Evolutionary conservation across 2,888 invertebrate genomes (phyloP).

Genomic region (Heliconius erato): DNA sequence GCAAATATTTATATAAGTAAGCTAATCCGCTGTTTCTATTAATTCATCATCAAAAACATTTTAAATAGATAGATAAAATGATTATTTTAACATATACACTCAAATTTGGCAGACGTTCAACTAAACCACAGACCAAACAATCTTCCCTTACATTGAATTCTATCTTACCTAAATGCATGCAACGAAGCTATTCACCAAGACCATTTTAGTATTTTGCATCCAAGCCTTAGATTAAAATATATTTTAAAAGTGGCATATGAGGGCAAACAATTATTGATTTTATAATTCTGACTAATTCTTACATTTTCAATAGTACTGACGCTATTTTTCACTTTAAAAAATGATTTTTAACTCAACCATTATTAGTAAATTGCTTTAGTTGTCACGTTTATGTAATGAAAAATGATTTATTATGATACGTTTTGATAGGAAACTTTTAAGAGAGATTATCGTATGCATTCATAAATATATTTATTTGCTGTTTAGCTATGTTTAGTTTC

Average conservation of each 20-base stretch:
- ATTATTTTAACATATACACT: slow-evolving; percentile 27
- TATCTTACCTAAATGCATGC: slow-evolving; percentile 48
- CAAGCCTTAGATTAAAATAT: slow-evolving; percentile 20
- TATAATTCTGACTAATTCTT: neutral
- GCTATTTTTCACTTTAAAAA: too few relatives aligned
- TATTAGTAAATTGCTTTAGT: too few relatives aligned
- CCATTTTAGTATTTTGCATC: slow-evolving; percentile 54
- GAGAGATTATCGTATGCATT: too few relatives aligned
- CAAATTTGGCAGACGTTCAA: slow-evolving; percentile 48
- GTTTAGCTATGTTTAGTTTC: too few relatives aligned
- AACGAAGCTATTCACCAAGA: slow-evolving; percentile 51
- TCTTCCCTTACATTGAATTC: slow-evolving; percentile 40
- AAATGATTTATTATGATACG: too few relatives aligned
- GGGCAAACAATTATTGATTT: neutral
- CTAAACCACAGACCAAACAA: slow-evolving; percentile 49
- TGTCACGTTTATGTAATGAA: too few relatives aligned
- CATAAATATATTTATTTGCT: too few relatives aligned
- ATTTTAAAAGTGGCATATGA: neutral
- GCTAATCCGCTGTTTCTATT: too few relatives aligned
- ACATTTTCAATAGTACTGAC: neutral
- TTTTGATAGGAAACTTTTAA: too few relatives aligned
- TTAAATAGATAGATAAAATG: neutral
- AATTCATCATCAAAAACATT: too few relatives aligned
- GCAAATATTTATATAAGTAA: too few relatives aligned
- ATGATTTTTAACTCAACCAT: too few relatives aligned